These are phyloP conservation scores for Prostheceraeus crozeri DNA, from an alignment of 2,888 invertebrate species.

Conservation along the genomic window DNA sequence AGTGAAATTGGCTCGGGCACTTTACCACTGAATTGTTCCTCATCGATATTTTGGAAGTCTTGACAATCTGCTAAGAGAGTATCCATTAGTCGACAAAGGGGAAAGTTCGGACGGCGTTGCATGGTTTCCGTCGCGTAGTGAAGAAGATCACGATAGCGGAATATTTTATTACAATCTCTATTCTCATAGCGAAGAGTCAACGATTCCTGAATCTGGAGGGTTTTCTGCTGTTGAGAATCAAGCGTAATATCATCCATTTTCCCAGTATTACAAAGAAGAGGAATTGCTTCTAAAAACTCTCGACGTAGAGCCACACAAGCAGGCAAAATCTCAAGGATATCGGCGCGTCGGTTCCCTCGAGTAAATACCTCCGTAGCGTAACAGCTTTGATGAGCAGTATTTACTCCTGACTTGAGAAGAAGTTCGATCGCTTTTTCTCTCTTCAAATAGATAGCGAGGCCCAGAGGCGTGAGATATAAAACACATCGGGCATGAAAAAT, in stretches of 20 bases:
- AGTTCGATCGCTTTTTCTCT: slow-evolving; percentile 33
- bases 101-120: slow-evolving; percentile 11
- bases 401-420: slow-evolving; percentile 28
- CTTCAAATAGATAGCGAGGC: slow-evolving; percentile 34
- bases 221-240: not conserved
- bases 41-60: slow-evolving; percentile 22
- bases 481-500: slow-evolving; percentile 26
- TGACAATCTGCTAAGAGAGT: slow-evolving; percentile 16
- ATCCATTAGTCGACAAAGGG: slow-evolving; percentile 13
- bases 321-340: slow-evolving; percentile 31
- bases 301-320: slow-evolving; percentile 31
- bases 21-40: slow-evolving; percentile 9
- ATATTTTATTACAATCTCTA: slow-evolving; percentile 19
- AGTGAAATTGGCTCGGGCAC: slow-evolving; percentile 13
- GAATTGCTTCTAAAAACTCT: slow-evolving; percentile 33
- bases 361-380: slow-evolving; percentile 30
- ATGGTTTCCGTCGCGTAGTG: slow-evolving; percentile 32
- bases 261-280: not conserved
- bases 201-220: not conserved
- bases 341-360: slow-evolving; percentile 25
- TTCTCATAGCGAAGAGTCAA: slow-evolving; percentile 28
- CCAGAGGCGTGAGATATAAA: slow-evolving; percentile 30
- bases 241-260: not conserved
- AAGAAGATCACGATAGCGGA: slow-evolving; percentile 8
- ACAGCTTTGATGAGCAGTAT: slow-evolving; percentile 29